Base-by-base conservation (phyloP, 1,140 invertebrate genomes). In the Bombus waltoni region DNA sequence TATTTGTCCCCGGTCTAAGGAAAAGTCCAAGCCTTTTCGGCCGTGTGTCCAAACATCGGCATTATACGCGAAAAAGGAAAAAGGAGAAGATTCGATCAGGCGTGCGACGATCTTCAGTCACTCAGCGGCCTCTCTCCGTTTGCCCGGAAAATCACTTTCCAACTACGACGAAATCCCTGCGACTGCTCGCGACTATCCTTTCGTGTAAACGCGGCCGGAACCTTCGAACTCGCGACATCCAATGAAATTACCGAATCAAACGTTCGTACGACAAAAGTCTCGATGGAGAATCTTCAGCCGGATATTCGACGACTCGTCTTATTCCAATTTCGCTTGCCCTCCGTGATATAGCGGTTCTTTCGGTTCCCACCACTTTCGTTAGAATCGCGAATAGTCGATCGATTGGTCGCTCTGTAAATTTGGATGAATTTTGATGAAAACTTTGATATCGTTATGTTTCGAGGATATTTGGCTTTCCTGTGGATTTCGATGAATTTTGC, bases 1-100 rank as follows among this genome's bases (percentile, higher is more conserved):
- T 91, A 85, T 87, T 85, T 73, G 57, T 71, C 35, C 38, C 15
- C 40, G 44, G 78, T 72, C 70, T 81, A 87, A 80, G 71, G 79
- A 70, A 89, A 70, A 71, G 79, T 81, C 87, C 84, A 92, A 92
- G 91, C 91, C 91, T 92, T 92, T 92, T 79, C 71, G 47, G 81
- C 42, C 42, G 80, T 81, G 85, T 92, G 91, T 92, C 88, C 88
- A 92, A 92, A 92, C 88, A 92, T 91, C 22, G 82, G 74, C 62
- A 92, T 92, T 92, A 83, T 90, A 80, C 72, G 62, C 76, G 74
- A 42, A 53, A 47, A 81, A 73, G 42, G 42, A 53, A 53, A 53
- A 62, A 42, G 70, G 72, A 86, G 42, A 73, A 66, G 47, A 86
- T 38, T 59, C 81, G 82, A 44, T 80, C 84, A 88, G 65, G 88